These are phyloP conservation scores for Drosophila mimica DNA, from an alignment of 2,888 invertebrate genomes.

Conservation along the genomic window DNA sequence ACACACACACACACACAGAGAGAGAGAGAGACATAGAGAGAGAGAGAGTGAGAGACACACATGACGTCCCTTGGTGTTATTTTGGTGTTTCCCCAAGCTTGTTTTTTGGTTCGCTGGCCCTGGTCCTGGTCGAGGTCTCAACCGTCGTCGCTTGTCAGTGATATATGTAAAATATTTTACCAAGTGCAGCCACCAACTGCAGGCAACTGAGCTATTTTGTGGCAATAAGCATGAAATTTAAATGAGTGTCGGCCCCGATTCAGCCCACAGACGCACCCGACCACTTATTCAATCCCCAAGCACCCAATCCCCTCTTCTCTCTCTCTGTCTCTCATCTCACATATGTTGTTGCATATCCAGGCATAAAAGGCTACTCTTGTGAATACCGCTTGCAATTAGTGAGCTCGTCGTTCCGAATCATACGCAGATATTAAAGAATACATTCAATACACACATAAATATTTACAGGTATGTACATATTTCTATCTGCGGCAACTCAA, in stretches of 20 bases:
- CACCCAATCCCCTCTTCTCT: background rate
- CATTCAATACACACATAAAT: conserved; percentile 34
- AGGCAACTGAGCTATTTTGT: conserved; percentile 75
- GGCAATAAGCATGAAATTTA: conserved; percentile 80
- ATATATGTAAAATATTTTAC: conserved; percentile 66
- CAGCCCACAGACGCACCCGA: conserved; percentile 14
- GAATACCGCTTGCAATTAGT: conserved; percentile 72
- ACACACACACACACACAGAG: conserved; percentile 18
- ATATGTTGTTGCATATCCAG: conserved; percentile 21
- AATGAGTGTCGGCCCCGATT: conserved; percentile 61
- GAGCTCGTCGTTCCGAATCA: conserved; percentile 36
- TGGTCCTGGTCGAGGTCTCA: conserved; percentile 44
- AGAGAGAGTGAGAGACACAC: conserved; percentile 6
- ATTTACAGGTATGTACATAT: background rate
- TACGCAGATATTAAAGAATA: conserved; percentile 16
- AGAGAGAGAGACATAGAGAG: conserved; percentile 1
- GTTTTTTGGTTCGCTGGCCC: conserved; percentile 78
- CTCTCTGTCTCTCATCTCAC: conserved; percentile 10
- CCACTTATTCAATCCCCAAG: conserved; percentile 18
- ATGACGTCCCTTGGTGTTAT: conserved; percentile 72
- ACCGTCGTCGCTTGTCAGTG: conserved; percentile 74
- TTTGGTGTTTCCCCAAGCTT: conserved; percentile 79
- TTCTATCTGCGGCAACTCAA: conserved; percentile 43
- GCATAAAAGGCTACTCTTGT: conserved; percentile 43
- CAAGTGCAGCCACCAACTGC: conserved; percentile 54